Percentiles rank a stretch among this genome's conserved stretches.
Conservation (phyloP, 2,888 invertebrate genomes). For the Idaea dimidiata region DNA sequence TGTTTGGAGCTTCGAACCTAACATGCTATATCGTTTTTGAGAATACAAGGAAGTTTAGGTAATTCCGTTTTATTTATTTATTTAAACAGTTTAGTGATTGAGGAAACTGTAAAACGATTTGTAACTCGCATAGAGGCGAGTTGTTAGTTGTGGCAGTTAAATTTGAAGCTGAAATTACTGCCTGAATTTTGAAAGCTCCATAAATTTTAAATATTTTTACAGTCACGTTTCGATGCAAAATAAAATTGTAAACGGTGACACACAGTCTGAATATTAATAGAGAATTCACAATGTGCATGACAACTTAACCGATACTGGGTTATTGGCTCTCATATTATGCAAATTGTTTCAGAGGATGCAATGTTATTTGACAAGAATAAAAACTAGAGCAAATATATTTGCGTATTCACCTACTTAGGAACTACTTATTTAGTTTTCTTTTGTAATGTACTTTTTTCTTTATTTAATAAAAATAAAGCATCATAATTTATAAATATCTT, state of each 20-base stretch:
- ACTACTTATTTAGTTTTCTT: no score
- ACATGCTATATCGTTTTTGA: conserved; percentile 44
- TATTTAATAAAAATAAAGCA: no score
- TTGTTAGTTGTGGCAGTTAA: background rate
- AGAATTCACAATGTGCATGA: background rate
- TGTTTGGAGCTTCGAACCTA: conserved; percentile 49
- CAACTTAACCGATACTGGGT: background rate
- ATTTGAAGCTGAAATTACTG: background rate
- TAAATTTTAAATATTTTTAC: background rate
- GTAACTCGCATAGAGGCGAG: no score
- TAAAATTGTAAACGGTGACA: background rate
- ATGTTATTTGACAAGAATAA: background rate
- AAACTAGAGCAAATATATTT: background rate
- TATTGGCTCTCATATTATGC: background rate
- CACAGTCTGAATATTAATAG: background rate
- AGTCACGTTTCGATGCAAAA: background rate
- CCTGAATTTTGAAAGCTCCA: background rate
- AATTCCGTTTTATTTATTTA: conserved; percentile 29
- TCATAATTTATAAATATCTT: no score
- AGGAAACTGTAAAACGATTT: background rate
- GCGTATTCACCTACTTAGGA: no score
- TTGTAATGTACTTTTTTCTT: no score
- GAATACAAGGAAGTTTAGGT: conserved; percentile 43
- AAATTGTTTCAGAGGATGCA: background rate
- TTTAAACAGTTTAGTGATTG: background rate